Percentiles rank a stretch among this genome's conserved stretches.
These are phyloP conservation scores for Camelus dromedarius DNA, from an alignment of 2,113 vertebrate genomes.

Conservation along the genomic window DNA sequence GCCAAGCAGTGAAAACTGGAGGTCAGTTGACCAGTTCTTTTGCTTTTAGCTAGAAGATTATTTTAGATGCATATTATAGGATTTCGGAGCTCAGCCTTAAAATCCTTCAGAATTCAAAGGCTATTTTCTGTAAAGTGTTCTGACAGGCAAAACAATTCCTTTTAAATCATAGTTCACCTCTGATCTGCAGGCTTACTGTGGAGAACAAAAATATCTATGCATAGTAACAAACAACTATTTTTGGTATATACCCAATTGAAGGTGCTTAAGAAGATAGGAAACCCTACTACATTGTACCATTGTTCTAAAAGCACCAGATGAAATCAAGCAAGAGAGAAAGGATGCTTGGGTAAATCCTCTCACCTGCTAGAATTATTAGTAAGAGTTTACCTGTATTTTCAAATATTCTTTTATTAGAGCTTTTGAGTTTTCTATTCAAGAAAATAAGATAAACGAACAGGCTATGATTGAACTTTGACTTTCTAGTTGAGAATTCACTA, in stretches of 20 bases:
- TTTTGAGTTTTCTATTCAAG: constrained; percentile 33
- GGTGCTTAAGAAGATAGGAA: constrained; percentile 26
- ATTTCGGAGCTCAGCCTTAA: constrained; percentile 84
- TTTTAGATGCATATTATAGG: constrained; percentile 79
- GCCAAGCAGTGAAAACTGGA: constrained; percentile 73
- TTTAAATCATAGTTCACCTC: constrained; percentile 71
- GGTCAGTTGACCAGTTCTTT: constrained; percentile 80
- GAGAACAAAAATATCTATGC: constrained; percentile 46
- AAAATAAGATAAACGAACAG: constrained; percentile 37
- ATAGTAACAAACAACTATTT: constrained; percentile 58
- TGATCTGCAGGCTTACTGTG: neutral
- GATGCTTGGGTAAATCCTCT: neutral
- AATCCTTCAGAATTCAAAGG: constrained; percentile 84
- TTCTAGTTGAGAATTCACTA: constrained; percentile 40
- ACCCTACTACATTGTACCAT: neutral
- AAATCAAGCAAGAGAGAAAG: neutral
- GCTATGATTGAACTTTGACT: constrained; percentile 55
- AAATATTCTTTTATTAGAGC: neutral
- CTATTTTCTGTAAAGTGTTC: constrained; percentile 73
- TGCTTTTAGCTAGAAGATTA: constrained; percentile 85
- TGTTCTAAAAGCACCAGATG: neutral
- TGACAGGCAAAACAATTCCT: constrained; percentile 35
- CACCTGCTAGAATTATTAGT: constrained; percentile 35
- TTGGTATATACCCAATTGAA: constrained; percentile 8
- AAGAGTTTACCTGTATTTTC: constrained; percentile 55